phyloP scores from a whole-genome alignment of 2,888 invertebrate genomes.

The Urechis unicinctus region DNA sequence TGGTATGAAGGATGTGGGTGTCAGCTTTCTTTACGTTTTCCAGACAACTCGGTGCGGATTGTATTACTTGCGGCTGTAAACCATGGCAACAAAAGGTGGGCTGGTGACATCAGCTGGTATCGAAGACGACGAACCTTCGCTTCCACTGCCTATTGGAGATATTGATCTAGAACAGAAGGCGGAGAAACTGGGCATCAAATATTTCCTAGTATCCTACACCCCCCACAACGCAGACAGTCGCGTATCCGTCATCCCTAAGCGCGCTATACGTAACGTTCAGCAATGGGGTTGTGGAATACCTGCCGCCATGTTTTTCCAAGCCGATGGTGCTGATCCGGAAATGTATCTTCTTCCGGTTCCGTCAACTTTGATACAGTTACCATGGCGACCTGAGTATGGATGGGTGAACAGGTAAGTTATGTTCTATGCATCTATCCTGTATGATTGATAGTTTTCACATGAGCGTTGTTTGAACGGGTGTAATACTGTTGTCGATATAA shows the following conservation, averaged over 20 bases:
- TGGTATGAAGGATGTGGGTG: too few species aligned
- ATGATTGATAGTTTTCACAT: too few species aligned
- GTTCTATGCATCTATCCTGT: too few species aligned
- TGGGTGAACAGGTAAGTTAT: conserved; percentile 21
- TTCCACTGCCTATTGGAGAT: conserved; percentile 7
- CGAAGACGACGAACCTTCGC: not conserved
- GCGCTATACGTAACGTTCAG: conserved; percentile 19
- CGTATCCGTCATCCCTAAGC: conserved; percentile 15
- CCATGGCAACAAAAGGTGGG: too few species aligned
- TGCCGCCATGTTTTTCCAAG: conserved; percentile 21
- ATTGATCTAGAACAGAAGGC: conserved; percentile 14
- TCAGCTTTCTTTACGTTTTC: too few species aligned
- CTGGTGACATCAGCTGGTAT: too few species aligned
- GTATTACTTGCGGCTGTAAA: too few species aligned
- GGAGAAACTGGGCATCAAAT: conserved; percentile 21
- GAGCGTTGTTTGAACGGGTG: too few species aligned
- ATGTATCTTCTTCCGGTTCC: conserved; percentile 22
- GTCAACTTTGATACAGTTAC: conserved; percentile 20
- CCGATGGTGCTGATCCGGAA: conserved; percentile 19
- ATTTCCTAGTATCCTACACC: conserved; percentile 22
- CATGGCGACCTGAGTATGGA: conserved; percentile 24
- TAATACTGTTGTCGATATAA: too few species aligned
- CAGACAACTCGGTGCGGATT: too few species aligned
- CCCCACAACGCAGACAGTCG: conserved; percentile 19
- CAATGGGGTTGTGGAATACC: conserved; percentile 18